Percentiles rank a stretch among this genome's conserved stretches.
Conservation (phyloP, 2,888 invertebrate genomes). For the Amphipoea lucens region DNA sequence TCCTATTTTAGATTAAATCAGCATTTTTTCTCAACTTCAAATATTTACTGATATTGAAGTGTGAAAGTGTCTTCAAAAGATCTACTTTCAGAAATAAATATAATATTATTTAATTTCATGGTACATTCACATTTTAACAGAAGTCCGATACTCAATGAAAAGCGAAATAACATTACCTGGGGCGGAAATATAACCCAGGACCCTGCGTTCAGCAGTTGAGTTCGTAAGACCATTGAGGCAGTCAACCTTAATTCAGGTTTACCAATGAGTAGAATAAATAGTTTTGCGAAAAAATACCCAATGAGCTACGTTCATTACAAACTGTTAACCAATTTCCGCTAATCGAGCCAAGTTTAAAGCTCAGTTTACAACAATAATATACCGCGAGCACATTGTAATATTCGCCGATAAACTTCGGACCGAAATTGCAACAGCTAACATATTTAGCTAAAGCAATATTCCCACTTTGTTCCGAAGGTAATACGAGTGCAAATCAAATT, state of each 20-base stretch:
- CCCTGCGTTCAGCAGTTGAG: not conserved
- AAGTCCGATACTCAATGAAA: no score
- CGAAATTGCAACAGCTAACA: constrained; percentile 18
- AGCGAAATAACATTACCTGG: not conserved
- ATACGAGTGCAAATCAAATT: constrained; percentile 50
- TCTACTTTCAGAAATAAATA: not conserved
- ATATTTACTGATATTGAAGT: not conserved
- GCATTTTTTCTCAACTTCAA: no score
- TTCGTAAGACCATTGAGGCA: not conserved
- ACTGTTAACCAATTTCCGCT: not conserved
- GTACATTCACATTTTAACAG: no score
- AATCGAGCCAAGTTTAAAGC: constrained; percentile 15
- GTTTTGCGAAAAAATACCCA: not conserved
- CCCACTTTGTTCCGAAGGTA: constrained; percentile 26
- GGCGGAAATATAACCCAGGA: not conserved
- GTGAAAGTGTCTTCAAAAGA: not conserved
- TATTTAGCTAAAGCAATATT: constrained; percentile 29
- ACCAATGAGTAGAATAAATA: not conserved
- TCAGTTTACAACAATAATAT: not conserved
- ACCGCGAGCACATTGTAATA: not conserved
- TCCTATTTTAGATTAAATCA: no score
- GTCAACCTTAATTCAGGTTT: not conserved
- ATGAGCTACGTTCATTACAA: not conserved
- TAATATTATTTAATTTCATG: not conserved
- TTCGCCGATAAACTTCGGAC: constrained; percentile 20